These are phyloP conservation scores for Melanaphis sacchari DNA, from an alignment of 1,140 invertebrate species.

Conservation along the genomic window DNA sequence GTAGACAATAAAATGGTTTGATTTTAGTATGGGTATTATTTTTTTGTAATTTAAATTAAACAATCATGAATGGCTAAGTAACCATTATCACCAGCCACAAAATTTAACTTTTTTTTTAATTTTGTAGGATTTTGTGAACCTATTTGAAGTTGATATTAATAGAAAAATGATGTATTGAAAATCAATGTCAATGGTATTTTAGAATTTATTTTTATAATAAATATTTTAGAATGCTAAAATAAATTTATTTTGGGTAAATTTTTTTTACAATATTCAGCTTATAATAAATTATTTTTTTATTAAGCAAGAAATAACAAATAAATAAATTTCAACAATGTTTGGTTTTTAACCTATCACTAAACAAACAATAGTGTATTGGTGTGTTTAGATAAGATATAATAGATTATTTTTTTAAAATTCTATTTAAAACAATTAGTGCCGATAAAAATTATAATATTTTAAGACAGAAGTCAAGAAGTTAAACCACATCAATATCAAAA, in stretches of 20 bases:
- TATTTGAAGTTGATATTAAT: not conserved
- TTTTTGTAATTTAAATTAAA: too few species aligned
- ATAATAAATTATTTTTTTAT: not conserved
- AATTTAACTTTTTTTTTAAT: too few species aligned
- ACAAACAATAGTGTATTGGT: not conserved
- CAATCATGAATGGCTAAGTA: too few species aligned
- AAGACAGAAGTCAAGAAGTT: conserved; percentile 54
- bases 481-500: conserved; percentile 30
- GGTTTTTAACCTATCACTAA: not conserved
- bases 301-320: not conserved
- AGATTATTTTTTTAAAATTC: not conserved
- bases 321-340: not conserved
- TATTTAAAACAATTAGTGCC: conserved; percentile 27
- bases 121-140: not conserved
- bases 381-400: not conserved
- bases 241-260: not conserved
- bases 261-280: not conserved
- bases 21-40: too few species aligned
- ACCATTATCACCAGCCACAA: too few species aligned
- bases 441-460: conserved; percentile 31
- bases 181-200: not conserved
- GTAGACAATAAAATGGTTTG: too few species aligned
- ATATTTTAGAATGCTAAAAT: not conserved
- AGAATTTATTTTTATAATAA: not conserved
- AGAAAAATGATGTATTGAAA: not conserved